phyloP scores from a whole-genome alignment of 2,888 invertebrate species.

The Rugalucina vietnamica region DNA sequence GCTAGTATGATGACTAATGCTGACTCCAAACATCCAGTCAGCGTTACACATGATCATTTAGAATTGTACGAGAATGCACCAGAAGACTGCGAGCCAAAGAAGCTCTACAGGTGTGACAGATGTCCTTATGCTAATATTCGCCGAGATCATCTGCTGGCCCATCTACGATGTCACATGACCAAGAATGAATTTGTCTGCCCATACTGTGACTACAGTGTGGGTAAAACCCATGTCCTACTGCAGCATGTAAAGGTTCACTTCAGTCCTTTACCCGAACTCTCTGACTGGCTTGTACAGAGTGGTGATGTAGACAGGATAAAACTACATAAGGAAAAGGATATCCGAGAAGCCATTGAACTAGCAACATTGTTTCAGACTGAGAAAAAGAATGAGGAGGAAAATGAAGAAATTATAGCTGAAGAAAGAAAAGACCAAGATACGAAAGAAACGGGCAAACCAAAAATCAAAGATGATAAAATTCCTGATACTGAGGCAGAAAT shows the following conservation, averaged over 20 bases:
- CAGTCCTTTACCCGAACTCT: slow-evolving; percentile 79
- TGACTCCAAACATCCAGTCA: slow-evolving; percentile 74
- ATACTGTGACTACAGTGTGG: slow-evolving; percentile 92
- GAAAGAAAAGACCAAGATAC: slow-evolving; percentile 17
- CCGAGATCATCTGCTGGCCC: slow-evolving; percentile 90
- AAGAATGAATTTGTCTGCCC: slow-evolving; percentile 89
- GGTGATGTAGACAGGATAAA: slow-evolving; percentile 75
- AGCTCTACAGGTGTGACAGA: slow-evolving; percentile 89
- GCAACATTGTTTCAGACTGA: slow-evolving; percentile 65
- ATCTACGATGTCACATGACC: slow-evolving; percentile 90
- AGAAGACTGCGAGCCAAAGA: slow-evolving; percentile 85
- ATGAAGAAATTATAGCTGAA: slow-evolving; percentile 20
- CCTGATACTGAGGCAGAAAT: neutral
- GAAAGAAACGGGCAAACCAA: slow-evolving; percentile 27
- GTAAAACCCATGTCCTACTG: slow-evolving; percentile 89
- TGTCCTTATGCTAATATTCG: slow-evolving; percentile 92
- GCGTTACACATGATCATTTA: slow-evolving; percentile 78
- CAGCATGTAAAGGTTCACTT: slow-evolving; percentile 94
- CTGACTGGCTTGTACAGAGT: slow-evolving; percentile 78
- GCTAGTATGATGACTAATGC: slow-evolving; percentile 77
- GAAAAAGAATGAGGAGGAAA: slow-evolving; percentile 45
- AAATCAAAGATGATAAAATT: slow-evolving; percentile 10
- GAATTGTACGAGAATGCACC: slow-evolving; percentile 80
- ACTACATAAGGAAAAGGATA: slow-evolving; percentile 72
- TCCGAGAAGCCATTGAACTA: slow-evolving; percentile 74